Base-by-base conservation (phyloP, 2,888 invertebrate genomes). In the Agrochola lychnidis region DNA sequence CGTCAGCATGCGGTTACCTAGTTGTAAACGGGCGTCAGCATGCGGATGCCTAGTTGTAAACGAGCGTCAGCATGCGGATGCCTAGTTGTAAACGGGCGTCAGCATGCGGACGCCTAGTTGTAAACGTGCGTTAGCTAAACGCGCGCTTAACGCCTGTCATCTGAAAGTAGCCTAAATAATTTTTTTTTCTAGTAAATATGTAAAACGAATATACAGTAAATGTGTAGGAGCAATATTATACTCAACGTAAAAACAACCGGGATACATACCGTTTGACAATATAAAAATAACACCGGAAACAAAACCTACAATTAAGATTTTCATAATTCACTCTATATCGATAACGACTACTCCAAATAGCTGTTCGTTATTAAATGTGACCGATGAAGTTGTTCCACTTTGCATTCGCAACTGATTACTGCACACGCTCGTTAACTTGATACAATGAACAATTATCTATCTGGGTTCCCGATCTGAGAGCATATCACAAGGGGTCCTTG, bases 371-470 rank as follows among this genome's bases (percentile, higher is more conserved):
- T 36, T 14, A 40, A 81, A 68, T 81, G 70, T 56, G n/a, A 51
- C 25, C 42, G 42, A 74, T 70, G 36, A 61, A 56, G 19, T 48
- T 9, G 14, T 64, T 66, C 42, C 19, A 4, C 45, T 63, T 51
- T 45, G 45, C 68, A 61, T 61, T 40, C n/a, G 36, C n/a, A 10
- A 53, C 63, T 76, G 40, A 81, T 84, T 61, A 70, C n/a, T 57
- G n/a, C 30, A 57, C 51, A 81, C 67, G 85, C 77, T 84, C 70
- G 36, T 83, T 84, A 68, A 84, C 48, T 70, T 51, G 56, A 51
- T 57, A 83, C 83, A 83, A 83, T 85, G 68, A 45, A 61, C 67
- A 69, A 81, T 84, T 56, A 40, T 48, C 57, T 36, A 53, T 25
- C 36, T 56, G 59, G 16, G n/a, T 68, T 30, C 22, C 5, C 25